Evolutionary conservation across 1,140 invertebrate species (phyloP).

Genomic region (Scaptomyza hsui): DNA sequence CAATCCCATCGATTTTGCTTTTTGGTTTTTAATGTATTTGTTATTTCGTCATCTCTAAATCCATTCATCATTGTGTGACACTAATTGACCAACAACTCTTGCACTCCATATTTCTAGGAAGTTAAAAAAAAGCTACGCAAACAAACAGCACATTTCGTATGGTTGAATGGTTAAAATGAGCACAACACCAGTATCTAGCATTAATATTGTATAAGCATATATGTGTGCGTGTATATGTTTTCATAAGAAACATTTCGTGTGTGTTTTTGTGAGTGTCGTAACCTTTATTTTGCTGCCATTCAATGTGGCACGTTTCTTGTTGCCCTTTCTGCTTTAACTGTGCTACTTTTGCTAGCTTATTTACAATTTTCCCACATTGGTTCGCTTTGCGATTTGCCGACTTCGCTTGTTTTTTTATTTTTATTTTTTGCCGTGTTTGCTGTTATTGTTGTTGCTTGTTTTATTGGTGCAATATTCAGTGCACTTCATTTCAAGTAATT

Average conservation of each 20-base stretch:
- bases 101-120: neutral
- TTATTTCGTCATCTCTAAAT: neutral
- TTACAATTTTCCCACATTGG: constrained; percentile 71
- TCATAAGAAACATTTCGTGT: constrained; percentile 18
- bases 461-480: constrained; percentile 70
- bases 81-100: constrained; percentile 21
- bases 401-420: too few species aligned
- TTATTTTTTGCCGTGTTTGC: constrained; percentile 31
- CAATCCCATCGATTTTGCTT: neutral
- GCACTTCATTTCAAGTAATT: constrained; percentile 58
- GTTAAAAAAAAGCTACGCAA: constrained; percentile 10
- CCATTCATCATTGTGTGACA: constrained; percentile 24
- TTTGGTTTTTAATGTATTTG: neutral
- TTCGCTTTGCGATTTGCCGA: constrained; percentile 56
- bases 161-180: constrained; percentile 2
- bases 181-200: constrained; percentile 14
- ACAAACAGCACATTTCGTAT: neutral
- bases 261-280: constrained; percentile 26
- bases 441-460: constrained; percentile 33
- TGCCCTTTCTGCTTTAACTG: constrained; percentile 33
- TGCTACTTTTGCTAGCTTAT: constrained; percentile 67
- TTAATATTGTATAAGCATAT: constrained; percentile 35
- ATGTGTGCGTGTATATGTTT: neutral
- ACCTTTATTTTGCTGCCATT: constrained; percentile 39
- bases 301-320: constrained; percentile 40